phyloP scores from a whole-genome alignment of 2,888 invertebrate genomes.

The Drosophila macrospina region DNA sequence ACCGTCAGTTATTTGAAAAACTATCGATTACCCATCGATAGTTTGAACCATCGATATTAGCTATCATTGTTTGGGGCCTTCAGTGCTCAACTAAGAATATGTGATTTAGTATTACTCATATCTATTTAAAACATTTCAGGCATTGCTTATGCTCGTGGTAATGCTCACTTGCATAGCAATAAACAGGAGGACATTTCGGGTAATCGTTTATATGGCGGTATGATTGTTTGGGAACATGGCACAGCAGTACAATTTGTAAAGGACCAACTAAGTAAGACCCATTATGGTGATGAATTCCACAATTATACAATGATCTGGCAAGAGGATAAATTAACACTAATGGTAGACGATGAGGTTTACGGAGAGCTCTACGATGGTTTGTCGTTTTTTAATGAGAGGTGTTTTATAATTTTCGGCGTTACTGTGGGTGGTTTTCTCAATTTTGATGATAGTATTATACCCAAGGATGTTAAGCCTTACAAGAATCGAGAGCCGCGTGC shows the following conservation, averaged over 20 bases:
- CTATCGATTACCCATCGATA: neutral
- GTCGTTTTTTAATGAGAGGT: conserved; percentile 86
- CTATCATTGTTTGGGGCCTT: neutral
- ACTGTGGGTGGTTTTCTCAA: conserved; percentile 91
- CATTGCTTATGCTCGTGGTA: conserved; percentile 90
- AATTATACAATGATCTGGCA: conserved; percentile 90
- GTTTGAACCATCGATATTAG: neutral
- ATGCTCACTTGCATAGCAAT: conserved; percentile 82
- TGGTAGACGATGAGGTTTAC: conserved; percentile 87
- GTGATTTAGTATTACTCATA: neutral
- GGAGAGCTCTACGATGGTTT: conserved; percentile 85
- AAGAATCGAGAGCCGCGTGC: conserved; percentile 89
- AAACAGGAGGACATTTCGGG: conserved; percentile 78
- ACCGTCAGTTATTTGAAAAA: neutral
- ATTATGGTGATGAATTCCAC: conserved; percentile 88
- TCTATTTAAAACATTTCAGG: conserved; percentile 30
- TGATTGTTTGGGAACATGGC: conserved; percentile 73
- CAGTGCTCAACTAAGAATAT: neutral
- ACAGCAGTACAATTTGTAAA: conserved; percentile 80
- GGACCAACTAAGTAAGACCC: conserved; percentile 79
- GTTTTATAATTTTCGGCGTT: conserved; percentile 91
- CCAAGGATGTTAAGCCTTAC: conserved; percentile 89
- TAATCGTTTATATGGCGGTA: conserved; percentile 80
- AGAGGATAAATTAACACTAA: conserved; percentile 69
- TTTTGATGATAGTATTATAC: conserved; percentile 87